Percentiles rank a stretch among this genome's conserved stretches.
Conservation (phyloP, 2,113 vertebrate genomes). For the Mastomys natalensis region DNA sequence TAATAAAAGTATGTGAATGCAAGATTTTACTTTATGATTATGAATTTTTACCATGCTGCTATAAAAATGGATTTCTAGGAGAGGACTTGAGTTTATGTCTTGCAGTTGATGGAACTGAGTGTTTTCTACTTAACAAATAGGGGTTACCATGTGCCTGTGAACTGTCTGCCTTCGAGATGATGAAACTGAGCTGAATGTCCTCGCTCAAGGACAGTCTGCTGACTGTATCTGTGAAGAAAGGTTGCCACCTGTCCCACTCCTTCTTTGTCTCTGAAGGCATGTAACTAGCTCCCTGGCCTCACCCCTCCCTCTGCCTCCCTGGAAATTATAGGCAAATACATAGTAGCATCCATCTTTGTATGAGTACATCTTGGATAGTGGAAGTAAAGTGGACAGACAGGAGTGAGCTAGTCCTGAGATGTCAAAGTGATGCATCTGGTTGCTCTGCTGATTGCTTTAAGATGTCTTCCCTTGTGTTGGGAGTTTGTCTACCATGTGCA, state of each 20-base stretch:
- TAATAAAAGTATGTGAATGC: neutral
- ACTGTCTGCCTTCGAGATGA: neutral
- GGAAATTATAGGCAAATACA: neutral
- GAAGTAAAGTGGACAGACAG: neutral
- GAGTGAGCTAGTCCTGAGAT: neutral
- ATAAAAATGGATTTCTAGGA: neutral
- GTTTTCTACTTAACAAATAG: neutral
- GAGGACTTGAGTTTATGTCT: neutral
- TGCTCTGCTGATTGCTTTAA: neutral
- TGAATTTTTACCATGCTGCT: neutral
- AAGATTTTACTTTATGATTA: neutral
- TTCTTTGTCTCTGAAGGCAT: neutral
- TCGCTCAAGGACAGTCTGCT: neutral
- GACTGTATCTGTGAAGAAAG: neutral
- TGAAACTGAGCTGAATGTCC: neutral
- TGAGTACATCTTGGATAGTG: no score
- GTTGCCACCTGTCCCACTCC: neutral
- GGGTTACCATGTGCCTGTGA: fast-evolving
- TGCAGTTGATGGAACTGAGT: neutral
- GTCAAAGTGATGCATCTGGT: neutral
- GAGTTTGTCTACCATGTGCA: neutral
- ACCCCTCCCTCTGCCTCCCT: neutral
- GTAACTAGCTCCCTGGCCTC: neutral
- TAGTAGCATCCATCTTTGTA: neutral
- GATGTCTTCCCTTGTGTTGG: neutral